Evolutionary conservation across 2,797 vertebrate species (phyloP).

Genomic region (Sebastes kiyomatsui): DNA sequence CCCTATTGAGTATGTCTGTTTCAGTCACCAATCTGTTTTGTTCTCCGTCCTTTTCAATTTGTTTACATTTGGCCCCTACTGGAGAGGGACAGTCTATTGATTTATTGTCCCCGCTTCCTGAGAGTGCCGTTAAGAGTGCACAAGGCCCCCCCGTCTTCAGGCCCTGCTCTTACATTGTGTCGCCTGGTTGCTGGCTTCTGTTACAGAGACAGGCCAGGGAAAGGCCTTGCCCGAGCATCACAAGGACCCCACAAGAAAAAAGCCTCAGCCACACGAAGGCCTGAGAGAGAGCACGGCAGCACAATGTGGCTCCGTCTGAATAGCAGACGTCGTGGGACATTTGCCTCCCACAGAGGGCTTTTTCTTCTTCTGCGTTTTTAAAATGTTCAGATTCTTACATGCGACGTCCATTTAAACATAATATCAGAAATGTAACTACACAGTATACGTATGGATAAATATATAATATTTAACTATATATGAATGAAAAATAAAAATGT

Average conservation of each 20-base stretch:
- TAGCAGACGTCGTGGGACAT: constrained; percentile 51
- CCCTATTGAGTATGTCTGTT: constrained; percentile 76
- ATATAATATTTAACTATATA: neutral
- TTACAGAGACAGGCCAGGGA: constrained; percentile 55
- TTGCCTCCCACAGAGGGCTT: constrained; percentile 49
- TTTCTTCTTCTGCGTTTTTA: constrained; percentile 16
- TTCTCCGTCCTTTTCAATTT: constrained; percentile 81
- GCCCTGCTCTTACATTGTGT: constrained; percentile 67
- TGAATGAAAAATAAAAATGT: neutral
- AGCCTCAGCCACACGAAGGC: constrained; percentile 29
- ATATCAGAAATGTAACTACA: neutral
- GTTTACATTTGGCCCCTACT: constrained; percentile 83
- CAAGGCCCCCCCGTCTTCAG: constrained; percentile 49
- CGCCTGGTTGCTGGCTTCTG: constrained; percentile 59
- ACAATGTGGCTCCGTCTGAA: constrained; percentile 62
- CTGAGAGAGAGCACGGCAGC: constrained; percentile 44
- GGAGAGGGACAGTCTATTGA: constrained; percentile 82
- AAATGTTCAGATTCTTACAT: neutral
- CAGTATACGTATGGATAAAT: neutral
- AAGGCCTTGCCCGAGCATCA: constrained; percentile 57
- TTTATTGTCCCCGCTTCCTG: constrained; percentile 80
- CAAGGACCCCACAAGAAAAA: constrained; percentile 59
- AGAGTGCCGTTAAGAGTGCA: constrained; percentile 68
- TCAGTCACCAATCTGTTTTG: constrained; percentile 80
- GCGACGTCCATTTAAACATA: neutral